Conservation (phyloP, 2,888 invertebrate genomes). For the Orchestes rusci region DNA sequence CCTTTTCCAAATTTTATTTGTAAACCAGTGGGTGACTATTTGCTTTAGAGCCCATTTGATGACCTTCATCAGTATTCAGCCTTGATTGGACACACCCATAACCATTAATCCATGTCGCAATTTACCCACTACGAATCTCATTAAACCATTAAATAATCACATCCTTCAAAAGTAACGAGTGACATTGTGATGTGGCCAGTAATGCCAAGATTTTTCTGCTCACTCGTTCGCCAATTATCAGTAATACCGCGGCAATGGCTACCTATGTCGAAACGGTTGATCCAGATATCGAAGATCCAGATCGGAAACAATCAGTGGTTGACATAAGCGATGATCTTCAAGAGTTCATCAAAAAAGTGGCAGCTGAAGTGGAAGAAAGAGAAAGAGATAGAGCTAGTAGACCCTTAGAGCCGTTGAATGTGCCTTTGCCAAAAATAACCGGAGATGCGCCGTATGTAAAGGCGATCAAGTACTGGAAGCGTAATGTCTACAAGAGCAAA, state of each 20-base stretch:
- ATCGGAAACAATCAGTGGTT: slow-evolving; percentile 17
- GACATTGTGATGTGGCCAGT: too few species aligned
- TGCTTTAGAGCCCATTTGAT: too few species aligned
- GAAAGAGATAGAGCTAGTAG: slow-evolving; percentile 7
- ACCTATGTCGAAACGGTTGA: slow-evolving; percentile 13
- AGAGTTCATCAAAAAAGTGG: slow-evolving; percentile 20
- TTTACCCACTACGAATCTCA: too few species aligned
- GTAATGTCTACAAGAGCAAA: slow-evolving; percentile 40
- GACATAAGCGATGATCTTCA: slow-evolving; percentile 18
- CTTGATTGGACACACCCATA: too few species aligned
- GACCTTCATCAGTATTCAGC: too few species aligned
- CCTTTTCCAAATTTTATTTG: too few species aligned
- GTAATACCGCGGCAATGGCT: slow-evolving; percentile 8
- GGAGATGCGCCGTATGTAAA: slow-evolving; percentile 37
- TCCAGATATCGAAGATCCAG: background rate
- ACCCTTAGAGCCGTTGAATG: slow-evolving; percentile 1
- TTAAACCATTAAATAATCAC: too few species aligned
- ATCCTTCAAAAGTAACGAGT: too few species aligned
- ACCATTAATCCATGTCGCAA: too few species aligned
- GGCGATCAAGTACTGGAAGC: slow-evolving; percentile 41
- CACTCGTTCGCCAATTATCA: slow-evolving; percentile 14
- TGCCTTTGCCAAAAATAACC: slow-evolving; percentile 25
- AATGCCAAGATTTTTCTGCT: slow-evolving; percentile 11
- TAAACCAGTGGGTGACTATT: too few species aligned
- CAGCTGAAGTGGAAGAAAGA: slow-evolving; percentile 18